Conservation (phyloP, 1,140 invertebrate genomes). For the Colletes latitarsis region DNA sequence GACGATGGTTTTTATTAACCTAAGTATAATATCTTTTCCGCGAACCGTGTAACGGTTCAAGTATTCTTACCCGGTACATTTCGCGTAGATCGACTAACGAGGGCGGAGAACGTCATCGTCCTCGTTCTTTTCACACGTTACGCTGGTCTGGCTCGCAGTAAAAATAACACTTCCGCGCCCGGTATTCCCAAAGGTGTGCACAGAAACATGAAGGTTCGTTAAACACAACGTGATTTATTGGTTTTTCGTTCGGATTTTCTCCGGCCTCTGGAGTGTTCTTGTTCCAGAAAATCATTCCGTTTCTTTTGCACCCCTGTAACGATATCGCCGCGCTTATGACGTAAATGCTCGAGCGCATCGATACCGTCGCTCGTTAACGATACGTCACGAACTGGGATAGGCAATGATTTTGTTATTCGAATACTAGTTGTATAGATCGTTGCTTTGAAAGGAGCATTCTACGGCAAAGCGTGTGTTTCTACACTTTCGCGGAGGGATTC, state of each 20-base stretch:
- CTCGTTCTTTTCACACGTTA: conserved; percentile 26
- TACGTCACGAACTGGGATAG: not conserved
- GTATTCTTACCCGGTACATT: not conserved
- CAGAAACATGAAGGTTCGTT: conserved; percentile 64
- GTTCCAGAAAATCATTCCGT: conserved; percentile 53
- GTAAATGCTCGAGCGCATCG: conserved; percentile 1
- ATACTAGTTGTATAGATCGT: too few species aligned
- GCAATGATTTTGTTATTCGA: too few species aligned
- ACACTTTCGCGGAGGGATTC: too few species aligned
- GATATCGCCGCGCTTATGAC: conserved; percentile 10
- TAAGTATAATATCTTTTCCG: not conserved
- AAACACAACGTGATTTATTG: conserved; percentile 65
- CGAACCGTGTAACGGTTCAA: conserved; percentile 1
- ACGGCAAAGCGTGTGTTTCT: too few species aligned
- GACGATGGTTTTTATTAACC: not conserved
- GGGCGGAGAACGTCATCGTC: conserved; percentile 27
- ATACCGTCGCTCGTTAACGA: conserved; percentile 19
- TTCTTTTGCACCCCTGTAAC: conserved; percentile 17
- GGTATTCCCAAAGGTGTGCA: conserved; percentile 58
- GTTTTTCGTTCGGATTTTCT: conserved; percentile 59
- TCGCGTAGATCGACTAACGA: conserved; percentile 21
- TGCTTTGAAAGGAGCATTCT: too few species aligned
- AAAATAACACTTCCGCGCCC: conserved; percentile 35
- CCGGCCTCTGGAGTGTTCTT: conserved; percentile 56
- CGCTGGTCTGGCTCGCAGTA: conserved; percentile 13